Base-by-base conservation (phyloP, 2,888 invertebrate species). In the Xestia rhomboidea region DNA sequence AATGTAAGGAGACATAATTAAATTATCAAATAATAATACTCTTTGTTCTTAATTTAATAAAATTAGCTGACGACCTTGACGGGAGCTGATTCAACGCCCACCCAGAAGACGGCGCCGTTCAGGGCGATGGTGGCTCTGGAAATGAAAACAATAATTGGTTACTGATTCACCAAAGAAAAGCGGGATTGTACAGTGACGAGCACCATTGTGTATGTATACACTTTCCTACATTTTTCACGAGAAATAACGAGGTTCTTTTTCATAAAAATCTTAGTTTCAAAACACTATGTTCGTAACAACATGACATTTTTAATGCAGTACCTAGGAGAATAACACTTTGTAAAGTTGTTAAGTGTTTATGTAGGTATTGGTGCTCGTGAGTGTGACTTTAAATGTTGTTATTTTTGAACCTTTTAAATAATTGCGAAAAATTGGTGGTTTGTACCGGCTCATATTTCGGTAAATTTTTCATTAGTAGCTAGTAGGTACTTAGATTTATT, bases 91-190 rank as follows among this genome's bases (percentile, higher is more conserved):
- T 97, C 97, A 71, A 98, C 97, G 67, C 97, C 97, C 7, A 97
- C 98, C 98, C 98, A 98, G 95, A 97, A 98, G 24, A 97, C 97
- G 11, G 97, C 97, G n/a, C 98, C 98, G 91, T 97, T 97, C 91
- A 97, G 94, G 54, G 97, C 98, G 75, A 98, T 97, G 57, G 98
- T 98, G 27, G 97, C 97, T 90, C 98, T 97, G 95, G 24, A 89
- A 97, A 97, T 83, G 87, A 77, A 77, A 71, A 49, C 0, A 49
- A 66, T 1, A 54, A n/a, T 68, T 30, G 44, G n/a, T 63, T 21
- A 34, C 5, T n/a, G 6, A 41, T 27, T 15, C 41, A 64, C 15
- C 7, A 64, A 41, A 63, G 2, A 24, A 57, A 60, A 60, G 60
- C 18, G 18, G 8, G 18, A 57, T 5, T 18, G 27, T 46, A 13